Base-by-base conservation (phyloP, 1,140 invertebrate genomes). In the Andricus grossulariae region DNA sequence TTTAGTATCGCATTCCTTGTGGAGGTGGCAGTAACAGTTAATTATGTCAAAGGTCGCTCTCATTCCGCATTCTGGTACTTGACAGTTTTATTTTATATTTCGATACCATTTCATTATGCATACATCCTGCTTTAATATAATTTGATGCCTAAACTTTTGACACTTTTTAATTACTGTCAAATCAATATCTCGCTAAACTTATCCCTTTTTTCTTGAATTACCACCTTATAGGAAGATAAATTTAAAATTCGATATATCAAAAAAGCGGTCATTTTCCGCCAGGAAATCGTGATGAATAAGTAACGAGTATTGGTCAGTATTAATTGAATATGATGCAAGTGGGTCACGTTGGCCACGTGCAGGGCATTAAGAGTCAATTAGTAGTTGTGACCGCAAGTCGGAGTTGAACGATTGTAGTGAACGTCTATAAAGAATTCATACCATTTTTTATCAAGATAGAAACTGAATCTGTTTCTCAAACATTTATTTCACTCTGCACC, bases 311-410 rank as follows among this genome's bases (percentile, higher is more conserved):
- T 66, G 60, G 60, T 60, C 57, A 60, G 19, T 66, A 45, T 45
- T 66, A 66, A 66, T 66, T 66, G 60, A 66, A 66, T 66, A 39
- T 66, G 60, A 66, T 66, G 60, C 60, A 66, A 66, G 60, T 66
- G 60, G 60, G 60, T 66, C 60, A 66, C 60, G 16, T 66, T 66
- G 32, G 25, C 60, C 60, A 66, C 60, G 60, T 66, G 60, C 60
- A 66, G 60, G 60, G 25, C 25, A 66, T 66, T 45, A 66, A 39
- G 25, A 39, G 60, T 66, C 60, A 66, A 66, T 66, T 66, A 66
- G 60, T 45, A 66, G 60, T 66, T 66, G 60, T 66, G 60, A 66
- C 25, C 60, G 60, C 60, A 66, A 66, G 60, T 66, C 60, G 39
- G 13, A 66, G 60, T 32, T 66, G 32, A 66, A 66, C 60, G 60